Percentiles rank a stretch among this genome's conserved stretches.
Conservation (phyloP, 2,888 invertebrate species). For the Lycophotia porphyrea region DNA sequence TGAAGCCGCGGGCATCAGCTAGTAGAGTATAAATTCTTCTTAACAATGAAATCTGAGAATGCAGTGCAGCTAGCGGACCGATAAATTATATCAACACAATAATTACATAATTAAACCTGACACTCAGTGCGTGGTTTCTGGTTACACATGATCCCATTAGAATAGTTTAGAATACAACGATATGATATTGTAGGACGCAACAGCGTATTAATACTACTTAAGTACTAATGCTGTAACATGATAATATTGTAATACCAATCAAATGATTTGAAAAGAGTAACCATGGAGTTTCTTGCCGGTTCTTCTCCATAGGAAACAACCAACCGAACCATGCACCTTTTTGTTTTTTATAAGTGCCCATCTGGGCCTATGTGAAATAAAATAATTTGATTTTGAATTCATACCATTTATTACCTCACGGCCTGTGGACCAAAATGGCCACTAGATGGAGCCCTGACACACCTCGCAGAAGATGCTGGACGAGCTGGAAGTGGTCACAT, state of each 20-base stretch:
- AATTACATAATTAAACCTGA: slow-evolving; percentile 56
- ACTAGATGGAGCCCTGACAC: background rate
- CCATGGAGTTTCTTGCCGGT: too few species aligned
- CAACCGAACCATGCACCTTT: too few species aligned
- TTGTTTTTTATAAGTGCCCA: too few species aligned
- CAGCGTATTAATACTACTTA: slow-evolving; percentile 3
- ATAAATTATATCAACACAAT: slow-evolving; percentile 44
- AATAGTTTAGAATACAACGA: slow-evolving; percentile 19
- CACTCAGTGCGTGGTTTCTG: slow-evolving; percentile 38
- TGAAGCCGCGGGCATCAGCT: too few species aligned
- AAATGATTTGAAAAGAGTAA: too few species aligned
- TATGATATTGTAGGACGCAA: background rate
- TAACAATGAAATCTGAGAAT: slow-evolving; percentile 32
- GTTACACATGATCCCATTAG: slow-evolving; percentile 47
- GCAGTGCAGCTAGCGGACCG: slow-evolving; percentile 8
- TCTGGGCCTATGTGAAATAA: too few species aligned
- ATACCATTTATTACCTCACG: background rate
- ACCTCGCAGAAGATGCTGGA: background rate
- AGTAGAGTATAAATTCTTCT: slow-evolving; percentile 5
- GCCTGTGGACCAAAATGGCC: background rate
- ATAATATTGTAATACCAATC: too few species aligned
- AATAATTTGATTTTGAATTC: too few species aligned
- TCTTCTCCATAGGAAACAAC: too few species aligned
- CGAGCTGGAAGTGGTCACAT: background rate
- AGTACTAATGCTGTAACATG: too few species aligned